These are phyloP conservation scores for Hippasteria phrygiana DNA, from an alignment of 53 echinoderm and acorn worm species.

Conservation along the genomic window DNA sequence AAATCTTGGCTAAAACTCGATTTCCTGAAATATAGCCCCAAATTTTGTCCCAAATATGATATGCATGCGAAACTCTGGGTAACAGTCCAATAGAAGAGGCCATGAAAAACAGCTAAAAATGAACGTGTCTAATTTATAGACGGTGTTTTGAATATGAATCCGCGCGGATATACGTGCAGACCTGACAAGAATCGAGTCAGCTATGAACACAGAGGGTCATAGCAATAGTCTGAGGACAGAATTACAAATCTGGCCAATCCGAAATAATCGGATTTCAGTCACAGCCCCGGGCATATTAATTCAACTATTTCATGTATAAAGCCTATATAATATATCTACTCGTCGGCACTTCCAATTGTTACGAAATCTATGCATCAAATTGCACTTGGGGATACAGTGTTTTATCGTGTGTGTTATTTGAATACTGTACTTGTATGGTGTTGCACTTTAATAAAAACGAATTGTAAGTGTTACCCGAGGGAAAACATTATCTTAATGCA, in stretches of 20 bases:
- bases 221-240: not conserved
- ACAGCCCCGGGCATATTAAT: slow-evolving; percentile 46
- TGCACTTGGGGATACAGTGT: slow-evolving; percentile 18
- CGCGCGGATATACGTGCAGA: not conserved
- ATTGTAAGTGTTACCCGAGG: not conserved
- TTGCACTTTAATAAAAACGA: not conserved
- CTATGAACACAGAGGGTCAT: slow-evolving; percentile 1
- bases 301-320: slow-evolving; percentile 15
- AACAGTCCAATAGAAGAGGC: too few relatives aligned
- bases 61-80: too few relatives aligned
- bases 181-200: not conserved
- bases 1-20: too few relatives aligned
- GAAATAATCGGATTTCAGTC: slow-evolving; percentile 39
- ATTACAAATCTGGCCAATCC: slow-evolving; percentile 30
- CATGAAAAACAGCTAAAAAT: too few relatives aligned
- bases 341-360: slow-evolving; percentile 19
- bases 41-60: too few relatives aligned
- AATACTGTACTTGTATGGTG: not conserved
- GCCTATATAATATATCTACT: not conserved
- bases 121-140: too few relatives aligned
- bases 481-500: not conserved
- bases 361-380: not conserved
- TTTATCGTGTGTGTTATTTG: not conserved
- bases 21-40: too few relatives aligned
- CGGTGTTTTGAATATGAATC: too few relatives aligned